phyloP scores from a whole-genome alignment of 2,888 invertebrate genomes.

The Xanthia togata region DNA sequence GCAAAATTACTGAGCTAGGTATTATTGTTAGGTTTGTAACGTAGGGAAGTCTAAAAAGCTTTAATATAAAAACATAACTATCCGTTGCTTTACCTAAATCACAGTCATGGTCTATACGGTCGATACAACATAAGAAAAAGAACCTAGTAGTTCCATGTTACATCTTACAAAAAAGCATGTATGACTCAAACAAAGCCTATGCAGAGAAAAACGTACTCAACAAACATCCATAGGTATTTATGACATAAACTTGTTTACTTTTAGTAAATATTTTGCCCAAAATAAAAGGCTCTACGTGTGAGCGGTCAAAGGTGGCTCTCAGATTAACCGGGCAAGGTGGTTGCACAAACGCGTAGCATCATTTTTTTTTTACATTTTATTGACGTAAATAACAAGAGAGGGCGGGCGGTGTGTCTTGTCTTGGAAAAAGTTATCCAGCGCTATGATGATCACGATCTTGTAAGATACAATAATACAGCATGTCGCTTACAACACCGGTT shows the following conservation, averaged over 20 bases:
- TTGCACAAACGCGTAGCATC: no score
- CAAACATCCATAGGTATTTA: background rate
- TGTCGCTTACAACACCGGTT: background rate
- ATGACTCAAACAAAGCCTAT: background rate
- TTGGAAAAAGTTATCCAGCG: background rate
- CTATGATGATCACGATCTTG: no score
- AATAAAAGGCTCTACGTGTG: no score
- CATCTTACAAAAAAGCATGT: background rate
- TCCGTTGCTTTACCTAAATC: background rate
- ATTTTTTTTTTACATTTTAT: no score
- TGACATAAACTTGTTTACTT: background rate
- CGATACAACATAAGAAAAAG: background rate
- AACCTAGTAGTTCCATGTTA: background rate
- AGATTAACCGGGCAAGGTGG: constrained; percentile 34
- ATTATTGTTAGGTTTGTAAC: background rate
- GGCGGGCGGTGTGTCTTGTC: no score
- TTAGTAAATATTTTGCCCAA: background rate
- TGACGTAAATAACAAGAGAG: no score
- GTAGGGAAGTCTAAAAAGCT: background rate
- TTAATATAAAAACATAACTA: background rate
- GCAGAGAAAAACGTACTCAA: background rate
- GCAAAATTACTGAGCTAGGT: no score
- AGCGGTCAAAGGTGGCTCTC: background rate
- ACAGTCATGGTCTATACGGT: background rate
- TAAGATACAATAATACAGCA: no score